Conservation (phyloP, 2,797 vertebrate species). For the Lacerta viridis region DNA sequence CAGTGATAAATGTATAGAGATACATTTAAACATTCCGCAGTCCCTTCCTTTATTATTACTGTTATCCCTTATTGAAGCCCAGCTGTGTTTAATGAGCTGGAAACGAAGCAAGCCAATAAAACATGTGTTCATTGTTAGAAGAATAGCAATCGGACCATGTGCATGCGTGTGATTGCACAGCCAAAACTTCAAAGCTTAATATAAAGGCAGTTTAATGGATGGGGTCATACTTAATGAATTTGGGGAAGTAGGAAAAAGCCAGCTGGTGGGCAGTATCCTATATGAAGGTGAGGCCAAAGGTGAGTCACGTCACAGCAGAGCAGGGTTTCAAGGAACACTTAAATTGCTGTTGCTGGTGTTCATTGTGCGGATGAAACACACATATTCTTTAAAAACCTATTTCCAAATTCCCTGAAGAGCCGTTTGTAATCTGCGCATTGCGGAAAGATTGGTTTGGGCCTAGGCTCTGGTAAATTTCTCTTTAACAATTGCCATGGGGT, state of each 20-base stretch:
- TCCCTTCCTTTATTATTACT: constrained; percentile 59
- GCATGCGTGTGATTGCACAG: constrained; percentile 65
- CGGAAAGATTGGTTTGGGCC: constrained; percentile 1
- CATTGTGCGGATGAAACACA: constrained; percentile 30
- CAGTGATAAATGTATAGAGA: constrained; percentile 9
- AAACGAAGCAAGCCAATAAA: constrained; percentile 75
- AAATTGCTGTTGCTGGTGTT: constrained; percentile 33
- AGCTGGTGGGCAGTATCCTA: constrained; percentile 36
- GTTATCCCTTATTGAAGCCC: constrained; percentile 69
- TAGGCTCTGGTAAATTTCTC: not conserved
- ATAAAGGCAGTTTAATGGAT: constrained; percentile 59
- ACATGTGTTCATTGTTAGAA: constrained; percentile 66
- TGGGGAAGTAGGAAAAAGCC: constrained; percentile 59
- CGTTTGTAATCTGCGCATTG: constrained; percentile 18
- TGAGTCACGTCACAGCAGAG: constrained; percentile 51
- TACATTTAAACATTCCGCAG: constrained; percentile 52
- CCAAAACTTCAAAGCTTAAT: constrained; percentile 71
- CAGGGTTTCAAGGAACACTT: constrained; percentile 48
- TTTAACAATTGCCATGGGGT: not conserved
- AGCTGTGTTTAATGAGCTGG: constrained; percentile 75
- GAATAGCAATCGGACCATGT: constrained; percentile 66
- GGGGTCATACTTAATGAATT: constrained; percentile 68
- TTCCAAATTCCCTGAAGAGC: constrained; percentile 22
- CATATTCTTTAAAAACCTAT: constrained; percentile 34
- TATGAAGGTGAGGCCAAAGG: constrained; percentile 48